Percentiles rank a stretch among this genome's conserved stretches.
These are phyloP conservation scores for Leptopilina drosophilae DNA, from an alignment of 2,888 invertebrate genomes.

Conservation along the genomic window DNA sequence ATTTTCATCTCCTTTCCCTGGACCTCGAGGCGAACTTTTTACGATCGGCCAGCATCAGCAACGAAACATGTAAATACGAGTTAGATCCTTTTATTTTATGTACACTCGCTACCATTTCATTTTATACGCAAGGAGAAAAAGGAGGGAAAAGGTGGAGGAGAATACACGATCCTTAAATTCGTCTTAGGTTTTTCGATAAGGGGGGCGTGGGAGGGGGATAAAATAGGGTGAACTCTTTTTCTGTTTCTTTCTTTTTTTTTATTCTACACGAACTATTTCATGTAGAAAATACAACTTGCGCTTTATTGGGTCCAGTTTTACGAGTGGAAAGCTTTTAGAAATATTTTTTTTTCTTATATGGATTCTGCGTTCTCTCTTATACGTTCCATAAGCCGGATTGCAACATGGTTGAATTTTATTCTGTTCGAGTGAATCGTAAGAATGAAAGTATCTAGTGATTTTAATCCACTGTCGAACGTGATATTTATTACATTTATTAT, in stretches of 20 bases:
- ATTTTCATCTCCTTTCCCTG: conserved; percentile 60
- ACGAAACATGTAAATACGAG: conserved; percentile 68
- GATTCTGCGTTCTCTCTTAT: conserved; percentile 20
- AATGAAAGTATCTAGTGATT: too few species aligned
- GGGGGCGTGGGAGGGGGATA: conserved; percentile 32
- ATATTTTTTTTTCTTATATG: conserved; percentile 53
- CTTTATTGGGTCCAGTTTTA: conserved; percentile 59
- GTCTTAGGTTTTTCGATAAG: conserved; percentile 42
- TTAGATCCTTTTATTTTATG: conserved; percentile 56
- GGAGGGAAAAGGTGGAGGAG: not conserved
- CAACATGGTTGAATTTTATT: not conserved
- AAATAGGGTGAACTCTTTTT: conserved; percentile 39
- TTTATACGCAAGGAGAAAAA: conserved; percentile 20
- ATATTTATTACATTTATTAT: too few species aligned
- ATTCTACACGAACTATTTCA: conserved; percentile 51
- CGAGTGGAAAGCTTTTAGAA: conserved; percentile 56
- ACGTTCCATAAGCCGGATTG: not conserved
- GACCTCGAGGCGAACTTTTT: conserved; percentile 54
- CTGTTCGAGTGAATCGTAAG: not conserved
- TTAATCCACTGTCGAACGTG: too few species aligned
- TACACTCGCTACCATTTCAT: conserved; percentile 50
- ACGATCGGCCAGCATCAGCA: conserved; percentile 60
- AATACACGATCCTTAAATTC: not conserved
- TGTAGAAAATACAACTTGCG: conserved; percentile 43
- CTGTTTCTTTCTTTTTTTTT: conserved; percentile 35